Conservation (phyloP, 2,113 vertebrate species). For the Aix galericulata region DNA sequence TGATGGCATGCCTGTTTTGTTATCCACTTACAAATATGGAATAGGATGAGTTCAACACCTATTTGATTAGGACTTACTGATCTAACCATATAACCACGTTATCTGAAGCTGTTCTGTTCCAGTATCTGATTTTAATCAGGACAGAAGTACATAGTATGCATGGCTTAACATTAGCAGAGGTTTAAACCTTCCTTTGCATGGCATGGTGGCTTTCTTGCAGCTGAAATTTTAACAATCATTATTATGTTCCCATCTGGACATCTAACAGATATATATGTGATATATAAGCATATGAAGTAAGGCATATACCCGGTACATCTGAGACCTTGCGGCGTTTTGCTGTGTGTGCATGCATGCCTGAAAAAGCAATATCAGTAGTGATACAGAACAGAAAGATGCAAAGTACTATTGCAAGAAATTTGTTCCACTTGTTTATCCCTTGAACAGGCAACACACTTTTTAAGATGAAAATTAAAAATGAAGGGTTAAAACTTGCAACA, state of each 20-base stretch:
- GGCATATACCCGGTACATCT: fast-evolving
- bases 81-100: not conserved
- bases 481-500: not conserved
- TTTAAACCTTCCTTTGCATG: not conserved
- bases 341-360: fast-evolving
- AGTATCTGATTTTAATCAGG: not conserved
- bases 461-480: not conserved
- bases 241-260: not conserved
- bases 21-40: not conserved
- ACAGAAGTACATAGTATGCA: fast-evolving
- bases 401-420: not conserved
- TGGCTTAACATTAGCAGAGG: not conserved
- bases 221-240: not conserved
- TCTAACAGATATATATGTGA: not conserved
- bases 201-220: not conserved
- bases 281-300: no score
- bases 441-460: not conserved
- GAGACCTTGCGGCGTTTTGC: not conserved
- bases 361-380: not conserved
- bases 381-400: not conserved
- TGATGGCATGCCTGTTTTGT: not conserved
- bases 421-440: not conserved
- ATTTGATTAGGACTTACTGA: not conserved
- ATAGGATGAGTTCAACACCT: not conserved
- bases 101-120: not conserved